Conservation (phyloP, 2,888 invertebrate genomes). For the Archaeoteleia sp. region DNA sequence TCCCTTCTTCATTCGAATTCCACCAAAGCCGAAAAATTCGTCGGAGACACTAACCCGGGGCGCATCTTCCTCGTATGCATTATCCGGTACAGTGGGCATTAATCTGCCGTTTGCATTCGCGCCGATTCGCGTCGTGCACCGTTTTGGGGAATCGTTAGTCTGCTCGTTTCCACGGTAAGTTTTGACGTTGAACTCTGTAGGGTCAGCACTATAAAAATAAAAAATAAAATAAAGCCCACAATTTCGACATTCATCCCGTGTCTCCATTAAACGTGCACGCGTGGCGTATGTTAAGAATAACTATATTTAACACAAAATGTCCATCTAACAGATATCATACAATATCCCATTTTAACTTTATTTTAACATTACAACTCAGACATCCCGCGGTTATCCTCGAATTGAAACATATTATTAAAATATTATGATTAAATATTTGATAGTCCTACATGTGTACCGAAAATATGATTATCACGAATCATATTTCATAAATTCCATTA, state of each 20-base stretch:
- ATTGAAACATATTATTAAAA: too few species aligned
- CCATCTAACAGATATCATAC: too few species aligned
- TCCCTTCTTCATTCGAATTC: constrained; percentile 38
- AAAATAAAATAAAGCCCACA: constrained; percentile 20
- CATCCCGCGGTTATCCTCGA: too few species aligned
- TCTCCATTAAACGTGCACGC: constrained; percentile 33
- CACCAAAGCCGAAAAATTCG: constrained; percentile 26
- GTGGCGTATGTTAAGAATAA: constrained; percentile 34
- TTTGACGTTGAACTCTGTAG: constrained; percentile 30
- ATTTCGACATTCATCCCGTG: constrained; percentile 43
- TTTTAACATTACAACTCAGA: too few species aligned
- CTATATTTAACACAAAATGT: too few species aligned
- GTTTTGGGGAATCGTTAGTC: constrained; percentile 40
- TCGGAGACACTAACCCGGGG: constrained; percentile 23
- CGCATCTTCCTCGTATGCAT: constrained; percentile 36
- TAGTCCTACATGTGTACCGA: too few species aligned
- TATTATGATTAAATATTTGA: too few species aligned
- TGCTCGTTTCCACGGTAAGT: constrained; percentile 55
- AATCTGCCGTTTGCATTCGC: constrained; percentile 54
- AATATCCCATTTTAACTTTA: constrained; percentile 8
- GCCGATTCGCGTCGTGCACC: constrained; percentile 35
- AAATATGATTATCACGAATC: constrained; percentile 1
- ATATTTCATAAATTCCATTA: constrained; percentile 3
- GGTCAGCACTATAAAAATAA: constrained; percentile 21
- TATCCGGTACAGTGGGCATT: constrained; percentile 41